Percentiles rank a stretch among this genome's conserved stretches.
phyloP scores from a whole-genome alignment of 2,797 vertebrate genomes.

The Chelon auratus region DNA sequence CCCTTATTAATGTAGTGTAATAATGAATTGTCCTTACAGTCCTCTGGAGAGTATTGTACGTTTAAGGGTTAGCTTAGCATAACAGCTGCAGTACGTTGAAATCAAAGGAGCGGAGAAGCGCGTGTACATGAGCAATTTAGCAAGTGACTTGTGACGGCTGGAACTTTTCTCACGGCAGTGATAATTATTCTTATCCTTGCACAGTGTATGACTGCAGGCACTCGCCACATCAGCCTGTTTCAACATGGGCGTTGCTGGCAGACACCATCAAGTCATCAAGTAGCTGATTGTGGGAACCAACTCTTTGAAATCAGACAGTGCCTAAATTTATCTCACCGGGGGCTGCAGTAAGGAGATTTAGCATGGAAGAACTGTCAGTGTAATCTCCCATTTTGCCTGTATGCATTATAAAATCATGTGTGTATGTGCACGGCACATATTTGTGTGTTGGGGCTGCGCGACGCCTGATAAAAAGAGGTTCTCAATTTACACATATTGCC shows the following conservation, averaged over 20 bases:
- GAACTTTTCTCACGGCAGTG: conserved; percentile 29
- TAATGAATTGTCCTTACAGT: conserved; percentile 2
- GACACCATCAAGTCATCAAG: conserved; percentile 45
- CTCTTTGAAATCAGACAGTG: conserved; percentile 56
- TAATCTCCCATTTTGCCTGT: conserved; percentile 69
- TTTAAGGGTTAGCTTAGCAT: conserved; percentile 14
- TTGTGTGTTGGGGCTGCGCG: background rate
- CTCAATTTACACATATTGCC: background rate
- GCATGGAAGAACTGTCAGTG: conserved; percentile 64
- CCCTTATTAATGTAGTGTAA: conserved; percentile 1
- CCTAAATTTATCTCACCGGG: conserved; percentile 77
- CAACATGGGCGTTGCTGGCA: conserved; percentile 29
- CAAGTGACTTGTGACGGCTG: conserved; percentile 8
- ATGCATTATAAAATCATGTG: conserved; percentile 36
- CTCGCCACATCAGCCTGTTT: conserved; percentile 14
- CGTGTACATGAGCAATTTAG: conserved; percentile 36
- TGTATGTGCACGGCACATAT: background rate
- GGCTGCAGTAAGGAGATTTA: conserved; percentile 77
- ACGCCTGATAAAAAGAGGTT: conserved; percentile 10
- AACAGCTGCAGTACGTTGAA: background rate
- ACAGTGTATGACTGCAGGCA: conserved; percentile 20
- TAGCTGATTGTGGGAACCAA: conserved; percentile 30
- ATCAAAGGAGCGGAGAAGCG: conserved; percentile 8
- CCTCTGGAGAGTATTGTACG: background rate
- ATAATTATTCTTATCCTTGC: conserved; percentile 32